Evolutionary conservation across 2,888 invertebrate genomes (phyloP), one percentile per base, ranked within the genome.

Genomic region (Ephialtes manifestator): DNA sequence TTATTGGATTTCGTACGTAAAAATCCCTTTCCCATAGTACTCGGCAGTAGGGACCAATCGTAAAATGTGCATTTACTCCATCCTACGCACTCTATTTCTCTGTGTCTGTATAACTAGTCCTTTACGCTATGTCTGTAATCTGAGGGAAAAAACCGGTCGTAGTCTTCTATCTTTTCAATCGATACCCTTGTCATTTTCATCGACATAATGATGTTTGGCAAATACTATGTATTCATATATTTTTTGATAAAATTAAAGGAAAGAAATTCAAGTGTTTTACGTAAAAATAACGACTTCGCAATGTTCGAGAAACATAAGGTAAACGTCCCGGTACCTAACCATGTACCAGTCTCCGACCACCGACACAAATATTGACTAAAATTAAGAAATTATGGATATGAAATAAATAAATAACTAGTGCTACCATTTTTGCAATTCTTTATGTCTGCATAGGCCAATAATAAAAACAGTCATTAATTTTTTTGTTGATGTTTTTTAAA

Each of bases 1-100:
- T 81, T 81, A 81, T 81, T 75, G 75, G 75, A 68, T 81, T 76
- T 78, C 63, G 43, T 53, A 55, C 39, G 20, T 24, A 70, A 51
- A 58, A 68, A 60, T 43, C 43, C 11, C 55, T 68, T 51, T 7
- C 53, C 35, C 53, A 20, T 18, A 71, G 20, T 53, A 35, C 35
- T 10, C 11, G 15, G 24, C 7, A 60, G 35, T 35, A 35, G 13
- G 39, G 20, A 10, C 15, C n/a, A 70, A 35, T 18, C 13, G 51
- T 35, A 53, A 70, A 70, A 70, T 51, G 53, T 53, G 53, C 39
- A 53, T 35, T 20, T 53, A 20, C 20, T 11, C 2, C 31, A 39
- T 35, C 2, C 20, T 18, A 70, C 35, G 35, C 70, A n/a, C 28
- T 31, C 7, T 8, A 35, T 70, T 31, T 20, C 18, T 70, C 35